These are phyloP conservation scores for Crenuchus spilurus DNA, from an alignment of 2,797 vertebrate species.

Conservation along the genomic window DNA sequence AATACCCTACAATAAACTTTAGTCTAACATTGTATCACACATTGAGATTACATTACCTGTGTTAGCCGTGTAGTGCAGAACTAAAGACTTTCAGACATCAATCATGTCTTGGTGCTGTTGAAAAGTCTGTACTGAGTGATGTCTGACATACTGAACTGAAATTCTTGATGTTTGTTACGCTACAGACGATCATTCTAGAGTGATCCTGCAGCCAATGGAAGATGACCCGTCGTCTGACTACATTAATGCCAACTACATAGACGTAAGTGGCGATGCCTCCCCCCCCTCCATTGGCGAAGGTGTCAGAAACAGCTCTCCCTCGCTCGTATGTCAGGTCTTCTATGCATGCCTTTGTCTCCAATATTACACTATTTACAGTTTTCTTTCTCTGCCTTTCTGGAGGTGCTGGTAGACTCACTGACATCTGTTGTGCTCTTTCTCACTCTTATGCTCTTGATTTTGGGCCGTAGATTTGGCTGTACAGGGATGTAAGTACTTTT, in stretches of 20 bases:
- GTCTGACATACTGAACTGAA: background rate
- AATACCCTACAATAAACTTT: too few relatives aligned
- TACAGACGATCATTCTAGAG: slow-evolving; percentile 98
- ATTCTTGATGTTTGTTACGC: slow-evolving; percentile 36
- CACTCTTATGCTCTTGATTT: slow-evolving; percentile 98
- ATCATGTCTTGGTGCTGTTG: background rate
- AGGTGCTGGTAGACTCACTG: slow-evolving; percentile 94
- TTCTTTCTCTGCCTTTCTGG: slow-evolving; percentile 84
- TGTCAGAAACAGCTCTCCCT: slow-evolving; percentile 72
- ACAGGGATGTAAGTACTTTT: slow-evolving; percentile 99
- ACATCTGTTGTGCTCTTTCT: slow-evolving; percentile 98
- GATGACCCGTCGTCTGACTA: slow-evolving; percentile 99
- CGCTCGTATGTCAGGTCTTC: slow-evolving; percentile 87
- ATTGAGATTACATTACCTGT: too few relatives aligned
- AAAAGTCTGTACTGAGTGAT: background rate
- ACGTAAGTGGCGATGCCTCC: slow-evolving; percentile 93
- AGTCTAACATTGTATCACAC: too few relatives aligned
- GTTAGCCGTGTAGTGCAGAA: too few relatives aligned
- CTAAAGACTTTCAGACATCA: too few relatives aligned
- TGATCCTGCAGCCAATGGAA: slow-evolving; percentile 97
- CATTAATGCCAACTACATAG: slow-evolving; percentile 99
- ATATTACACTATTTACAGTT: slow-evolving; percentile 83
- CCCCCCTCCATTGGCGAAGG: slow-evolving; percentile 83
- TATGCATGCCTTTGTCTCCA: slow-evolving; percentile 84
- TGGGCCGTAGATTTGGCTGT: slow-evolving; percentile 99